These are phyloP conservation scores for Lochmaea crataegi DNA, from an alignment of 2,888 invertebrate genomes.

Conservation along the genomic window DNA sequence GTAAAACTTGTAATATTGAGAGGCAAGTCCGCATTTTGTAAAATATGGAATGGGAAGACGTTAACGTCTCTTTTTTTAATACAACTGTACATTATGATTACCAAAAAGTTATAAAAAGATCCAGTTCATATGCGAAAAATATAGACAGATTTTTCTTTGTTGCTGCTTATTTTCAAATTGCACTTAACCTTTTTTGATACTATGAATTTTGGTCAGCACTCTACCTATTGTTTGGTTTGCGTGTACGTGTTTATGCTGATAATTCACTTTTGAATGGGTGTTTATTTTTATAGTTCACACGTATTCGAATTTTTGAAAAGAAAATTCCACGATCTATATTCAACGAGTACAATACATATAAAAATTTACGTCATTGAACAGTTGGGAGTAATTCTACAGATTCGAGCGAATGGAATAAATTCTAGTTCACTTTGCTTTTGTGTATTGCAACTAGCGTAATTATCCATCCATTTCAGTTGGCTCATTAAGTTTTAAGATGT, in stretches of 20 bases:
- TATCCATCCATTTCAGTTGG: neutral
- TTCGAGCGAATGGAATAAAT: neutral
- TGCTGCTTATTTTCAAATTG: neutral
- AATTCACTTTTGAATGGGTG: constrained; percentile 4
- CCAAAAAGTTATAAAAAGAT: too few relatives aligned
- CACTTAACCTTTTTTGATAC: neutral
- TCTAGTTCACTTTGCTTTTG: too few relatives aligned
- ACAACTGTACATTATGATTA: too few relatives aligned
- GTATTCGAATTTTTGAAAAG: neutral
- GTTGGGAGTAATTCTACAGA: neutral
- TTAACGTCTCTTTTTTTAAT: too few relatives aligned
- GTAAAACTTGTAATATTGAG: too few relatives aligned
- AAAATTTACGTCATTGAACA: neutral
- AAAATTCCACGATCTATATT: neutral
- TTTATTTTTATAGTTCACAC: neutral
- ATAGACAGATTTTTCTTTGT: too few relatives aligned
- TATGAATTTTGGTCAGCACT: neutral
- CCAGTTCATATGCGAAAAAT: too few relatives aligned
- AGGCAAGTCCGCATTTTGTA: too few relatives aligned
- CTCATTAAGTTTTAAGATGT: neutral
- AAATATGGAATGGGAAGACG: too few relatives aligned
- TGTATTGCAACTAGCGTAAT: neutral
- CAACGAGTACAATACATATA: neutral
- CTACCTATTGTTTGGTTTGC: neutral
- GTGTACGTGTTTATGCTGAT: neutral